These are phyloP conservation scores for Agelaius tricolor DNA, from an alignment of 2,113 vertebrate genomes.

Conservation along the genomic window DNA sequence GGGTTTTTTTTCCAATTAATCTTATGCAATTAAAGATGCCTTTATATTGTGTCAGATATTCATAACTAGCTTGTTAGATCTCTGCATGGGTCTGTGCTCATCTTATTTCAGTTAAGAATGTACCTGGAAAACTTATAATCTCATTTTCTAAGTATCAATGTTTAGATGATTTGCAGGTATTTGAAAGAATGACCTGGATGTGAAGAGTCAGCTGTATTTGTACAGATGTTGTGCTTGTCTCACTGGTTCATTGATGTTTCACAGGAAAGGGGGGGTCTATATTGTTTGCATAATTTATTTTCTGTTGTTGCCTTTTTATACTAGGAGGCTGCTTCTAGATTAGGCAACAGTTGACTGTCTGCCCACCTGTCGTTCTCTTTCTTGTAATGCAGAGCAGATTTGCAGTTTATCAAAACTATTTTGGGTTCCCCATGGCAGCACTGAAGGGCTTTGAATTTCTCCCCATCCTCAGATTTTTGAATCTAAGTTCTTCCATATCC, in stretches of 20 bases:
- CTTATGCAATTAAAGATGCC: background rate
- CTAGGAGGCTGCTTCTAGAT: background rate
- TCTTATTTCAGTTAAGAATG: background rate
- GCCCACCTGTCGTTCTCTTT: background rate
- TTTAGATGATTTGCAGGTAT: background rate
- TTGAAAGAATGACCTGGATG: background rate
- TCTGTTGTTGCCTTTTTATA: background rate
- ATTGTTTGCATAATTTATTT: background rate
- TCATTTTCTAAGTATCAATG: background rate
- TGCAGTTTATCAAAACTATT: background rate
- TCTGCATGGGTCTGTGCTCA: background rate
- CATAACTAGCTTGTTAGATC: background rate
- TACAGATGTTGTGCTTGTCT: background rate
- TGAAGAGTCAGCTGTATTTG: background rate
- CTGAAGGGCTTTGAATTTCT: background rate
- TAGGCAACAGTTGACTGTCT: background rate
- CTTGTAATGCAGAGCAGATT: background rate
- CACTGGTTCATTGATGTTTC: background rate
- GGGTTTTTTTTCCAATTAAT: background rate
- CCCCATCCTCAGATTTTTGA: background rate
- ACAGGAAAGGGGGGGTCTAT: background rate
- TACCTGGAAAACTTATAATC: background rate
- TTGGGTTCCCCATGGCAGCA: background rate
- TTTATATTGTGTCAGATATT: background rate
- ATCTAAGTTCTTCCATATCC: background rate